Percentiles rank a stretch among this genome's conserved stretches.
Conservation (phyloP, 2,797 vertebrate genomes). For the Varecia variegata region DNA sequence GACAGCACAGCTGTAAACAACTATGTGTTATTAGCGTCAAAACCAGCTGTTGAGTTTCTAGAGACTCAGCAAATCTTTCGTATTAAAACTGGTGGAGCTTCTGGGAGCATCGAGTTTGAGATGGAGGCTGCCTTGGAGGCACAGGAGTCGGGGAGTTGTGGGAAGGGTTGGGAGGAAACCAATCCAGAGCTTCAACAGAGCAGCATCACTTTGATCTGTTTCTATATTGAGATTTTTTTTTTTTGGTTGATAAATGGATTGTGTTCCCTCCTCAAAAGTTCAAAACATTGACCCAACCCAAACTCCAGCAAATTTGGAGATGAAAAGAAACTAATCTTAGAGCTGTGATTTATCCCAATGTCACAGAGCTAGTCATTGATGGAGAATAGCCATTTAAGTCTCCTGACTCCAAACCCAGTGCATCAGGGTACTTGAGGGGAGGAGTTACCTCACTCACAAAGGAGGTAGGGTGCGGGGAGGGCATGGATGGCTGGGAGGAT, state of each 20-base stretch:
- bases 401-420: not conserved
- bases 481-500: not conserved
- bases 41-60: not conserved
- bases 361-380: not conserved
- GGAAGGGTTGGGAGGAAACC: not conserved
- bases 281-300: not conserved
- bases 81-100: not conserved
- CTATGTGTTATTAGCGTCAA: not conserved
- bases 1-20: not conserved
- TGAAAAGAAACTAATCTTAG: not conserved
- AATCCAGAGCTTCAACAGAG: not conserved
- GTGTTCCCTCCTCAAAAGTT: not conserved
- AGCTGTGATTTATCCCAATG: not conserved
- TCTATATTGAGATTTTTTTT: not conserved
- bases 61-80: not conserved
- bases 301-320: not conserved
- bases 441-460: not conserved
- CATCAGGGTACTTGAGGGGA: not conserved
- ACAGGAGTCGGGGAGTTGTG: accelerated
- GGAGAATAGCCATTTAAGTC: not conserved
- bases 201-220: not conserved
- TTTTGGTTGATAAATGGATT: not conserved
- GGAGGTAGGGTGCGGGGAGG: not conserved
- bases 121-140: not conserved
- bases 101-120: not conserved